Evolutionary conservation across 2,113 vertebrate species (phyloP), one percentile per base, ranked within the genome.

Genomic region (Chionis minor): DNA sequence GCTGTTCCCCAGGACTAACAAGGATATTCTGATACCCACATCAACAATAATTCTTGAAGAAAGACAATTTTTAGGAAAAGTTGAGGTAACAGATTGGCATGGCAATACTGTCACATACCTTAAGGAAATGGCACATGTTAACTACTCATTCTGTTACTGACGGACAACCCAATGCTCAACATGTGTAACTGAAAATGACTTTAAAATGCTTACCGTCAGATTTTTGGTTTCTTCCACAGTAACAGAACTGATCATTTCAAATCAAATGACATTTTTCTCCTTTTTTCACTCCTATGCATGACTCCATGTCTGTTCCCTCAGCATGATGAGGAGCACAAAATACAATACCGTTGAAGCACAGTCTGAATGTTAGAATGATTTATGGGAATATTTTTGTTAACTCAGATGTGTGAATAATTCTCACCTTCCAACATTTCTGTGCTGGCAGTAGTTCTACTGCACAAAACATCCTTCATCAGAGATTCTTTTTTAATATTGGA

Each of bases 51-150:
- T 0, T 3, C 58, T 58, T 38, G 35, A 12, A 72, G 45, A 90
- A 83, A 58, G 7, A 28, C 3, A 58, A 12, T 14, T 40, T 81
- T 77, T 49, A 77, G n/a, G 52, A 52, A 40, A 81, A 77, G 7
- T 0, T 15, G 14, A 70, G 9, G 35, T 13, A 32, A 12, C 15
- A 62, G 30, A 10, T 4, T 66, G 72, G 15, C 22, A 26, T 21
- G 45, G 28, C 51, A 88, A 67, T 62, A 24, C 4, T 40, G 4
- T 70, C 11, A 0, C 7, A 9, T 19, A 20, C 9, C 1, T 44
- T n/a, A n/a, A 26, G 40, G 44, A 83, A 63, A 44, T 13, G 2
- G 4, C 4, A 14, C 3, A 0, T 8, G 4, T 35, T 45, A 55
- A 22, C 12, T 44, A 11, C 5, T 33, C 6, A 20, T 62, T 38